These are phyloP conservation scores for Aeoliscus strigatus DNA, from an alignment of 2,797 vertebrate species.

Conservation along the genomic window DNA sequence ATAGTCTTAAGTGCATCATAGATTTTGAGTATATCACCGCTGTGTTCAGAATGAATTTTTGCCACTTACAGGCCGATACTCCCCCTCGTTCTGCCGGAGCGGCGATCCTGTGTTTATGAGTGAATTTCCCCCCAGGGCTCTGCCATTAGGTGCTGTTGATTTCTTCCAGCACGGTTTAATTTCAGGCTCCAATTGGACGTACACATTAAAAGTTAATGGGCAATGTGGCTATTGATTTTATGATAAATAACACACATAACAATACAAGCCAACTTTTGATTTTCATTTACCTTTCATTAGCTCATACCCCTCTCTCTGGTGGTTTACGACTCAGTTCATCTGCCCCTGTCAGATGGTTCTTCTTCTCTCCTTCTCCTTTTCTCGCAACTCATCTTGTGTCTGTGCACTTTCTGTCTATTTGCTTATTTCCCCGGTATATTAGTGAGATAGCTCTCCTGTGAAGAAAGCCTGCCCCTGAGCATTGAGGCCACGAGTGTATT, in stretches of 20 bases:
- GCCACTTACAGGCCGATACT: slow-evolving; percentile 46
- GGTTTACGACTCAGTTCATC: slow-evolving; percentile 12
- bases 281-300: slow-evolving; percentile 74
- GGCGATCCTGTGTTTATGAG: slow-evolving; percentile 62
- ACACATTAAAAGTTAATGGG: slow-evolving; percentile 77
- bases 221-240: slow-evolving; percentile 76
- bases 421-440: slow-evolving; percentile 38
- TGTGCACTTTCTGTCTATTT: slow-evolving; percentile 16
- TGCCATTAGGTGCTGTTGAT: slow-evolving; percentile 68
- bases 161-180: slow-evolving; percentile 75
- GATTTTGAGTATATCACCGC: slow-evolving; percentile 59
- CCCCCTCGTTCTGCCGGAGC: slow-evolving; percentile 34
- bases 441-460: slow-evolving; percentile 41
- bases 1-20: slow-evolving; percentile 56
- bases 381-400: slow-evolving; percentile 19
- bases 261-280: slow-evolving; percentile 69
- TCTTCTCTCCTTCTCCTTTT: slow-evolving; percentile 1
- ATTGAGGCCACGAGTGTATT: slow-evolving; percentile 46
- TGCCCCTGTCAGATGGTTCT: slow-evolving; percentile 3
- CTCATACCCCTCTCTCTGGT: slow-evolving; percentile 38
- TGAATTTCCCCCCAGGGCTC: slow-evolving; percentile 59
- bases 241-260: slow-evolving; percentile 77
- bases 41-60: slow-evolving; percentile 50
- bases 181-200: slow-evolving; percentile 74
- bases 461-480: slow-evolving; percentile 52